Conservation (phyloP, 1,140 invertebrate genomes). For the Drosophila neocordata region DNA sequence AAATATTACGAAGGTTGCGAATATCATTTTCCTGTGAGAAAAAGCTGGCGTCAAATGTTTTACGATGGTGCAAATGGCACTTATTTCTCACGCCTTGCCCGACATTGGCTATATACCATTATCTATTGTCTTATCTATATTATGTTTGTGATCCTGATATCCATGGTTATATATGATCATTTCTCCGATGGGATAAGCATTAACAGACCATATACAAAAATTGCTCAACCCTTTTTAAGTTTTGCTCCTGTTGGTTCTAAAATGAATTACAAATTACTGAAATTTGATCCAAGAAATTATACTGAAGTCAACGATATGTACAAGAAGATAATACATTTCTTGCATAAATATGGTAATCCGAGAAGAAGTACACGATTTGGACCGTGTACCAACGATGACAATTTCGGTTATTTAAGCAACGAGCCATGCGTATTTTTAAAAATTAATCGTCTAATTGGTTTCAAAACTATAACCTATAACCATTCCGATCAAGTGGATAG, state of each 20-base stretch:
- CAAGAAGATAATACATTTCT: not conserved
- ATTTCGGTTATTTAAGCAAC: slow-evolving; percentile 38
- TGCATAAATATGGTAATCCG: slow-evolving; percentile 20
- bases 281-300: slow-evolving; percentile 25
- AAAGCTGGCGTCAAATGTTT: slow-evolving; percentile 14
- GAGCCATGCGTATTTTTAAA: slow-evolving; percentile 60
- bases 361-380: slow-evolving; percentile 29
- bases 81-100: not conserved
- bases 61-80: not conserved
- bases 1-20: slow-evolving; percentile 33
- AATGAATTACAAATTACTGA: not conserved
- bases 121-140: slow-evolving; percentile 11
- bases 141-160: slow-evolving; percentile 17
- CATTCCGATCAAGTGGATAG: slow-evolving; percentile 17
- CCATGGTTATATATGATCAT: slow-evolving; percentile 19
- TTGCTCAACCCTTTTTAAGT: slow-evolving; percentile 34
- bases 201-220: not conserved
- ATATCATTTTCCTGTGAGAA: slow-evolving; percentile 44
- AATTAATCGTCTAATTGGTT: slow-evolving; percentile 57
- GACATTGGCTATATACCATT: slow-evolving; percentile 15
- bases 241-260: slow-evolving; percentile 20
- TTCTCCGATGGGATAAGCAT: not conserved
- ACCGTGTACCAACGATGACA: slow-evolving; percentile 21
- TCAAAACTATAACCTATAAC: slow-evolving; percentile 32
- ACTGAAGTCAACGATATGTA: slow-evolving; percentile 15